Conservation (phyloP, 2,888 invertebrate genomes). For the Ischnura elegans region DNA sequence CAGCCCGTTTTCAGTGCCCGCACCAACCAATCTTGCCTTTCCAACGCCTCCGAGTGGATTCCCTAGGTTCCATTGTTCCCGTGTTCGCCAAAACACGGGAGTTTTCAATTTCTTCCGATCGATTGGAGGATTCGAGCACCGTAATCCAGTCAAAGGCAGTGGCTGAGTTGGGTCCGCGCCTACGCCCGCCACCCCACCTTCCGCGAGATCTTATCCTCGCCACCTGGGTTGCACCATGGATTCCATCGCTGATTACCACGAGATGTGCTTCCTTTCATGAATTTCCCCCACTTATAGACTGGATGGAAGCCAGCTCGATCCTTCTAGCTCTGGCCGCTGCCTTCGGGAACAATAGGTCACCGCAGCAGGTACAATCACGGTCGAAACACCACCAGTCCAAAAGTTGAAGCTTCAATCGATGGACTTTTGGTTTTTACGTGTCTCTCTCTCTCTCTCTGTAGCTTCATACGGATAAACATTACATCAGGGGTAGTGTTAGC, state of each 20-base stretch:
- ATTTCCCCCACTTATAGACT: neutral
- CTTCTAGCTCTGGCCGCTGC: neutral
- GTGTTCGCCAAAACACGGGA: neutral
- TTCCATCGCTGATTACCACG: slow-evolving; percentile 22
- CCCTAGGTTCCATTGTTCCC: neutral
- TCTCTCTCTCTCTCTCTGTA: too few relatives aligned
- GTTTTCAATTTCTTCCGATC: neutral
- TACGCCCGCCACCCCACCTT: neutral
- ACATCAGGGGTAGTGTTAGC: too few relatives aligned
- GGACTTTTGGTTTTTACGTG: neutral
- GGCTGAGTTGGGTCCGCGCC: neutral
- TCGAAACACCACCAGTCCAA: neutral
- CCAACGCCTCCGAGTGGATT: neutral
- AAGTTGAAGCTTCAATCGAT: neutral
- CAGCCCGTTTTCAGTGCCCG: neutral
- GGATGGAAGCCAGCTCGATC: neutral
- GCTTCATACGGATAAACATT: too few relatives aligned
- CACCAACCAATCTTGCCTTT: neutral
- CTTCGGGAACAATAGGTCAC: neutral
- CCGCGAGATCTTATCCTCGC: neutral
- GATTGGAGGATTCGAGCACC: slow-evolving; percentile 3
- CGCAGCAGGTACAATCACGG: neutral
- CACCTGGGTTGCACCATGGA: neutral
- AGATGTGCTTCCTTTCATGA: slow-evolving; percentile 20
- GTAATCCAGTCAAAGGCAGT: slow-evolving; percentile 13